Base-by-base conservation (phyloP, 2,797 vertebrate species). In the Brachyrhaphis roseni region DNA sequence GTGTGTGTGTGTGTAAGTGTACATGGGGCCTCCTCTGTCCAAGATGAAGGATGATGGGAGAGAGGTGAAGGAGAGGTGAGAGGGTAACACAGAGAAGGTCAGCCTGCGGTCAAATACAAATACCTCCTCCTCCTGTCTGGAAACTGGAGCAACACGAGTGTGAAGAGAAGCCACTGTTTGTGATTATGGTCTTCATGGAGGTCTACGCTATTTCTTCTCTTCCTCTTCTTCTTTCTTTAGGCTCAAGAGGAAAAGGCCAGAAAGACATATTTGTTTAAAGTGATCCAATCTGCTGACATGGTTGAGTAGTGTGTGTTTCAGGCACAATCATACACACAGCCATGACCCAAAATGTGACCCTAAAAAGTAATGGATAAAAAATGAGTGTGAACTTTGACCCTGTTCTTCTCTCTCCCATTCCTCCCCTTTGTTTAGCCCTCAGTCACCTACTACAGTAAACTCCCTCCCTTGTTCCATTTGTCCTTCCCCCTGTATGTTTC, bases 51-150 rank as follows among this genome's bases (percentile, higher is more conserved):
- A 94, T 93, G 91, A 80, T 84, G 83, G 62, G 82, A 89, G 82
- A 87, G 86, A 91, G 93, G 91, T 94, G 92, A 94, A 94, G 92
- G 92, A 91, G 91, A 93, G 91, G 90, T 91, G 92, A 92, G 88
- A 86, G 88, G 90, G 92, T 86, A 88, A 84, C 76, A 51, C 78
- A 73, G 88, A 87, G 88, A 81, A 82, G 93, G 93, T 94, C 92
- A 90, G 43, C 45, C 78, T 62, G 83, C 88, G 92, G 93, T 94
- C 93, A 94, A 93, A 93, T 93, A 72, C 91, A 93, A 92, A 89
- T 20, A 13, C 87, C 87, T 85, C 76, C 72, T 77, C 83, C 80
- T 8, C 2, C 62, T 62, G 72, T 57, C 51, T 26, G 55, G 70
- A 62, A 62, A 62, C 55, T 70, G 36, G 26, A 71, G 59, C n/a